Percentiles rank a stretch among this genome's conserved stretches.
phyloP scores from a whole-genome alignment of 2,888 invertebrate species.

The Caenorhabditis doughertyi region DNA sequence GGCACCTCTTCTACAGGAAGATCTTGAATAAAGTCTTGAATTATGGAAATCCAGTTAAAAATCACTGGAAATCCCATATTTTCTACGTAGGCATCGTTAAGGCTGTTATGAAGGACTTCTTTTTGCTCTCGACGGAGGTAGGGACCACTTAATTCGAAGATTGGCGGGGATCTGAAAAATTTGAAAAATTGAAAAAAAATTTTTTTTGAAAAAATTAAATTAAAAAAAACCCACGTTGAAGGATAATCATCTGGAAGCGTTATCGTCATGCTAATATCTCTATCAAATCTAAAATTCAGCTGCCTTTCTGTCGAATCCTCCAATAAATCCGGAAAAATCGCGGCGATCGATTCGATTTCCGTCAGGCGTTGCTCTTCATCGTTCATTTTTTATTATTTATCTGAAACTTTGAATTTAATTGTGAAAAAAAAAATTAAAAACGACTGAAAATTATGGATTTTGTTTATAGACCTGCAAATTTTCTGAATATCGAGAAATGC shows the following conservation, averaged over 20 bases:
- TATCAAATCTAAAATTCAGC: conserved; percentile 44
- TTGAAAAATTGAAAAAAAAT: not conserved
- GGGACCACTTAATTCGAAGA: conserved; percentile 62
- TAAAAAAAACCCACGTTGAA: conserved; percentile 42
- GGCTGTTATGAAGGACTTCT: conserved; percentile 49
- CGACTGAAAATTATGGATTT: not conserved
- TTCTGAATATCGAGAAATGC: not conserved
- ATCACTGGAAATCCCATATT: conserved; percentile 73
- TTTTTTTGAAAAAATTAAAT: not conserved
- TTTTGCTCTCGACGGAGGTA: conserved; percentile 61
- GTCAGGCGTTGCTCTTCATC: conserved; percentile 48
- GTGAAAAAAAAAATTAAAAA: no score
- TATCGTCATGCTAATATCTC: conserved; percentile 42
- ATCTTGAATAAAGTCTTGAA: conserved; percentile 66
- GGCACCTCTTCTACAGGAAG: not conserved
- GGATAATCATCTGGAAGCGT: conserved; percentile 58
- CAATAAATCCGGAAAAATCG: conserved; percentile 59
- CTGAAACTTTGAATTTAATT: no score
- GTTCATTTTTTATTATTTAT: no score
- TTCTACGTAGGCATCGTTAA: conserved; percentile 69
- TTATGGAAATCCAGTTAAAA: conserved; percentile 68
- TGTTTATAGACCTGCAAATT: not conserved
- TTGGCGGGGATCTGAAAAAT: conserved; percentile 57
- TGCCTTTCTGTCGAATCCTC: conserved; percentile 28
- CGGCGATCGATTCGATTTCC: conserved; percentile 58